These are phyloP conservation scores for Dromiciops gliroides DNA, from an alignment of 2,113 vertebrate species.

Conservation along the genomic window DNA sequence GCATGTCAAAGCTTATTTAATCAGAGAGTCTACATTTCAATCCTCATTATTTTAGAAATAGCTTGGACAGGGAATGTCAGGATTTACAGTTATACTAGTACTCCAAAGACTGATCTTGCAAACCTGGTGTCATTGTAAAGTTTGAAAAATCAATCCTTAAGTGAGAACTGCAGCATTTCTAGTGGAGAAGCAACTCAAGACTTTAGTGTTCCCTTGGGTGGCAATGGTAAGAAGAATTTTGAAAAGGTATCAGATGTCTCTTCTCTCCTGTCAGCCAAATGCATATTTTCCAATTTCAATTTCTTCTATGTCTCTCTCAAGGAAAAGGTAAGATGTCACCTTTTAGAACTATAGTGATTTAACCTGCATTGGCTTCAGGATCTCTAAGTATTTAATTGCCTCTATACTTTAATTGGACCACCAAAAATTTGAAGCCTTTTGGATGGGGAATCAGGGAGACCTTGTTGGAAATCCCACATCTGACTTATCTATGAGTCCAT, in stretches of 20 bases:
- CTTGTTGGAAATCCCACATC: background rate
- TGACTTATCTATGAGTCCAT: background rate
- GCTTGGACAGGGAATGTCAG: background rate
- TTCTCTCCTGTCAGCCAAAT: background rate
- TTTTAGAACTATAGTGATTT: background rate
- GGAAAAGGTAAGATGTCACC: background rate
- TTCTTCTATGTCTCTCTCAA: background rate
- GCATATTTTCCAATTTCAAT: background rate
- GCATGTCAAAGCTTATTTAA: background rate
- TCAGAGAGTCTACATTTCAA: background rate
- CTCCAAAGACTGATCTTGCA: slow-evolving; percentile 1
- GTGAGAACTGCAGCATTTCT: background rate
- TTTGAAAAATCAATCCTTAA: background rate
- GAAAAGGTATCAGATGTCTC: background rate
- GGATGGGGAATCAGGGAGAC: background rate
- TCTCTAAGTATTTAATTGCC: background rate
- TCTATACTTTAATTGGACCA: background rate
- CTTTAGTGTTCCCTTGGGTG: background rate
- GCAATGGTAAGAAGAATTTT: background rate
- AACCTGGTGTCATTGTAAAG: background rate
- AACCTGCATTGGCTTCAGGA: background rate
- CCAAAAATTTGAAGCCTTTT: background rate
- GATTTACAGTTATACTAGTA: background rate
- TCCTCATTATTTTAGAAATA: slow-evolving; percentile 5
- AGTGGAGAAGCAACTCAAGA: background rate